phyloP scores from a whole-genome alignment of 1,140 invertebrate genomes.

The Luehdorfia chinensis region DNA sequence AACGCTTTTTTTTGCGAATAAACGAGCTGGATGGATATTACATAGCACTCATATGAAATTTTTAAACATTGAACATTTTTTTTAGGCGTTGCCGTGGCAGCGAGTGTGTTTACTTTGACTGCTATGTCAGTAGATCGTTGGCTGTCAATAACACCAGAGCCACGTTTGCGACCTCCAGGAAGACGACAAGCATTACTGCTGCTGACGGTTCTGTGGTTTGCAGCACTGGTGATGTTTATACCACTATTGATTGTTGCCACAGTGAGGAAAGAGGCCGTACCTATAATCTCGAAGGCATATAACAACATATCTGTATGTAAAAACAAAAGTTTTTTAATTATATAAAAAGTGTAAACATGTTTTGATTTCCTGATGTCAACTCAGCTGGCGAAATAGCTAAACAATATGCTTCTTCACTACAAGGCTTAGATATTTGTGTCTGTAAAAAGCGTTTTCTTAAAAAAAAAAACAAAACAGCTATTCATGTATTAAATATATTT shows the following conservation, averaged over 20 bases:
- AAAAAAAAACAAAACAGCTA: too few species aligned
- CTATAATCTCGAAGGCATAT: slow-evolving; percentile 49
- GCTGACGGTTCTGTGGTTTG: slow-evolving; percentile 81
- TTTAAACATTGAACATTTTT: too few species aligned
- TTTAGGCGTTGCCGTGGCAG: slow-evolving; percentile 85
- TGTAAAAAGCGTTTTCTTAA: too few species aligned
- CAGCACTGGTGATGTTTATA: slow-evolving; percentile 81
- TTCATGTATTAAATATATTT: too few species aligned
- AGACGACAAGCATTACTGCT: slow-evolving; percentile 80
- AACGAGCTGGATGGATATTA: too few species aligned
- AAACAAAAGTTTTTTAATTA: not conserved
- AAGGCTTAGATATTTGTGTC: too few species aligned
- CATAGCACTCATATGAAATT: too few species aligned
- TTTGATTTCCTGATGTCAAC: too few species aligned
- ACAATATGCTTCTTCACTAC: too few species aligned
- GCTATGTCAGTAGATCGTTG: slow-evolving; percentile 87
- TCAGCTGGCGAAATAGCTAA: too few species aligned
- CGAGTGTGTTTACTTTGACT: slow-evolving; percentile 87
- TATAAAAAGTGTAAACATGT: not conserved
- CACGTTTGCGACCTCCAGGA: slow-evolving; percentile 79
- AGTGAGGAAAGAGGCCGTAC: slow-evolving; percentile 60
- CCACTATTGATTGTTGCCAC: slow-evolving; percentile 79
- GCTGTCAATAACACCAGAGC: slow-evolving; percentile 85
- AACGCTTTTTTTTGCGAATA: too few species aligned
- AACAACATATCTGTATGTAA: slow-evolving; percentile 57